phyloP scores from a whole-genome alignment of 37 sponge, comb jelly and placozoan species.

The Hormiphora californensis region DNA sequence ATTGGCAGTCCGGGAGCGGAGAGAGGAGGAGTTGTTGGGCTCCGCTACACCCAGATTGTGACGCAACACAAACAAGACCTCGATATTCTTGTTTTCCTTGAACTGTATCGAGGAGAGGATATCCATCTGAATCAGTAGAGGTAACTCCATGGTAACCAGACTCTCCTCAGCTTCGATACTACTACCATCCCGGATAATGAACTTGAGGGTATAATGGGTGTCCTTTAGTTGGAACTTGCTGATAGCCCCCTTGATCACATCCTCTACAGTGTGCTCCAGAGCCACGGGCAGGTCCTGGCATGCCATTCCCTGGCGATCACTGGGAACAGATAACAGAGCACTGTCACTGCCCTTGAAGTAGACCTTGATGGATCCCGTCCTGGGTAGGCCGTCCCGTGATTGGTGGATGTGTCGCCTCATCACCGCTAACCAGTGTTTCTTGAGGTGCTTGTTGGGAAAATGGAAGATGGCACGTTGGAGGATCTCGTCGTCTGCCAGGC shows the following conservation, averaged over 20 bases:
- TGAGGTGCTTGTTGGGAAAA: constrained; percentile 19
- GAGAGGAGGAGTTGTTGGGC: background rate
- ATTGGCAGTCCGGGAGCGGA: background rate
- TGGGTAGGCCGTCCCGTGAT: background rate
- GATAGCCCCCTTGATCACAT: constrained; percentile 16
- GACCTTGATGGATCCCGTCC: constrained; percentile 26
- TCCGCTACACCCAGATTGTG: background rate
- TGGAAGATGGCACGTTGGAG: constrained; percentile 35
- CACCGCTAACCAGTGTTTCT: constrained; percentile 15
- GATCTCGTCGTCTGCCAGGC: background rate
- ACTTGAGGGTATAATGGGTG: constrained; percentile 11
- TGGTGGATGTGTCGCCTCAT: constrained; percentile 13
- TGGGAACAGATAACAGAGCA: background rate
- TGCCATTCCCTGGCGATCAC: constrained; percentile 22
- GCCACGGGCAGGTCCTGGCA: constrained; percentile 18
- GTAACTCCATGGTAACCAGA: constrained; percentile 16
- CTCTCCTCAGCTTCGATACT: constrained; percentile 5
- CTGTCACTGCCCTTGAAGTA: constrained; percentile 54
- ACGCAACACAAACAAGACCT: constrained; percentile 18
- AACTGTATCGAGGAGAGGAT: constrained; percentile 5
- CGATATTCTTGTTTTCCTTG: background rate
- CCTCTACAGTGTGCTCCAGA: background rate
- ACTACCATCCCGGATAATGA: constrained; percentile 20
- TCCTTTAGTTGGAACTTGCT: background rate
- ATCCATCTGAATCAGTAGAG: constrained; percentile 41